Evolutionary conservation across 1,140 invertebrate species (phyloP).

Genomic region (Magallana angulata): DNA sequence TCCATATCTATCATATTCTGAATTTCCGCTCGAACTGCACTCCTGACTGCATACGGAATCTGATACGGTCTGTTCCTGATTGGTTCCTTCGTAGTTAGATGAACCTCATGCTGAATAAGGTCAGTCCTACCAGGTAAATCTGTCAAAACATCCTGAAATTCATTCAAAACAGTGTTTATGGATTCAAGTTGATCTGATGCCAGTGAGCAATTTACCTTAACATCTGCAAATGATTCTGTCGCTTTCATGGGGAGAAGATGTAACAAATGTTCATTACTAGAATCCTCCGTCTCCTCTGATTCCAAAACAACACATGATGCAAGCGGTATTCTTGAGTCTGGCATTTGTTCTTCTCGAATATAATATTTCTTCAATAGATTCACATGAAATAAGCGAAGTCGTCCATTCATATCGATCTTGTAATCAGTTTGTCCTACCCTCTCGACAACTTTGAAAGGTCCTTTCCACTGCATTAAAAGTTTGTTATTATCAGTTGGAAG

Average conservation of each 20-base stretch:
- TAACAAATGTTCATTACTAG: not conserved
- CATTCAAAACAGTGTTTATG: constrained; percentile 55
- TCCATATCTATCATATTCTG: too few relatives aligned
- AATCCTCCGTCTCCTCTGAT: not conserved
- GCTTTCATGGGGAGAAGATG: constrained; percentile 2
- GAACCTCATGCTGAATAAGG: constrained; percentile 46
- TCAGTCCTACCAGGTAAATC: constrained; percentile 55
- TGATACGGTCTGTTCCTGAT: too few relatives aligned
- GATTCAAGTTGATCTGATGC: constrained; percentile 46
- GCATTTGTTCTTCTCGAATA: not conserved
- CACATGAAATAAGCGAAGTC: not conserved
- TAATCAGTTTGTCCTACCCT: not conserved
- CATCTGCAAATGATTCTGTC: constrained; percentile 45
- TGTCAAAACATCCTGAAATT: constrained; percentile 56
- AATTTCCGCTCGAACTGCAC: too few relatives aligned
- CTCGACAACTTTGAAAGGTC: not conserved
- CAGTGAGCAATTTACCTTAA: constrained; percentile 45
- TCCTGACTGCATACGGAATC: too few relatives aligned
- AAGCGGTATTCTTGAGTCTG: not conserved
- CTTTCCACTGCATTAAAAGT: constrained; percentile 19
- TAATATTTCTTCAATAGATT: constrained; percentile 4
- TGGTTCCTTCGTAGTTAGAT: constrained; percentile 41
- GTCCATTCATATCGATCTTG: not conserved
- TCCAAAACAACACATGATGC: not conserved
- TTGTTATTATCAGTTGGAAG: constrained; percentile 47